Evolutionary conservation across 2,888 invertebrate species (phyloP), one percentile per base, ranked within the genome.

Genomic region (Rotaria socialis): DNA sequence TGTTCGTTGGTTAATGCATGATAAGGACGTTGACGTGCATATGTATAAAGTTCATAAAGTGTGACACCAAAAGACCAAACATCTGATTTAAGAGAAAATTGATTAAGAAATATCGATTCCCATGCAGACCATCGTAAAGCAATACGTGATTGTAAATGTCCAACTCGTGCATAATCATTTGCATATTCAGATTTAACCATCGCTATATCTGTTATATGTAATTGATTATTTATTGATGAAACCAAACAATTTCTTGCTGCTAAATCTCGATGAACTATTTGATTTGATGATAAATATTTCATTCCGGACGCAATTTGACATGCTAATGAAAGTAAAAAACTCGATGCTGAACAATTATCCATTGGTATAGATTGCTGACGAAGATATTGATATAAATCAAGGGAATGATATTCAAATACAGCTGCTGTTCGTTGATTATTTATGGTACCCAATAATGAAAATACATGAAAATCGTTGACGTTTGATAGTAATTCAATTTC

Each of bases 31-130:
- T 94, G 93, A 85, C 94, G 92, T 88, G 95, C 95, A 86, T 94
- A 92, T 19, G 94, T 94, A 89, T 95, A 93, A 87, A 96, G 94
- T 92, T 96, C 96, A 94, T 95, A 95, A 85, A 96, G 92, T 0
- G 95, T 95, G 41, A 96, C 95, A 0, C 94, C 96, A 91, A 95
- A 96, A 24, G 95, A 94, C 96, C 96, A 96, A 1, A 95, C 95
- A 91, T 96, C 96, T 89, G 95, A 94, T 91, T 95, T 95, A 85
- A 94, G 94, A 58, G 94, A 95, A 91, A 96, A 96, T 91, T 94
- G 94, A 86, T 94, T 94, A 89, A 91, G 88, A 88, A 95, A 93
- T 87, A 95, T 94, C 2, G 94, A 94, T 91, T 96, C 96, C 95
- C 95, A 95, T 2, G 95, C 94, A 93, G 95, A 95, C 96, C 96